phyloP scores from a whole-genome alignment of 2,113 vertebrate species.

The Chamaea fasciata region DNA sequence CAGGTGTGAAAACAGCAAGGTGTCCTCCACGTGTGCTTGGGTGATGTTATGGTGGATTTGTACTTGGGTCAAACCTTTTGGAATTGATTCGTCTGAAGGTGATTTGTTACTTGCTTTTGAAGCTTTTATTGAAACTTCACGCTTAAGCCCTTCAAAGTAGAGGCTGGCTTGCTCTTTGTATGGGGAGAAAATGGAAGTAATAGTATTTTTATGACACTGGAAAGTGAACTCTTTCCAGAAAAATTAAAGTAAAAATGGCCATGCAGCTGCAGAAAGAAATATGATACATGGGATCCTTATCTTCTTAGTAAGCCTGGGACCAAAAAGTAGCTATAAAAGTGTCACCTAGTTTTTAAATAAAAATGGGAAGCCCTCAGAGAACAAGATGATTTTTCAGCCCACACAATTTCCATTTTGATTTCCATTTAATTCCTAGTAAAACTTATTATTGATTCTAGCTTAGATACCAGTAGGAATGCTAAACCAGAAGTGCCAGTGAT shows the following conservation, averaged over 20 bases:
- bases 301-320: neutral
- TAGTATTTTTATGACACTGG: neutral
- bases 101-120: neutral
- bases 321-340: neutral
- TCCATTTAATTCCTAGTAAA: neutral
- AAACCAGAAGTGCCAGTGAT: neutral
- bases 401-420: neutral
- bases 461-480: neutral
- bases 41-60: no score
- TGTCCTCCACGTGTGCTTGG: rapidly evolving
- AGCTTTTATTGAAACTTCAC: neutral
- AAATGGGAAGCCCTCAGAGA: neutral
- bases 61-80: neutral
- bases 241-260: neutral
- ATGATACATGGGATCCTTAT: neutral
- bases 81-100: neutral
- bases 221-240: neutral
- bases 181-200: neutral
- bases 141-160: neutral
- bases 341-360: neutral
- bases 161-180: neutral
- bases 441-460: neutral
- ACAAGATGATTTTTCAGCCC: neutral
- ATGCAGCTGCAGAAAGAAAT: neutral
- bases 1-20: rapidly evolving